Evolutionary conservation across 2,113 vertebrate genomes (phyloP).

Genomic region (Platysternon megacephalum): DNA sequence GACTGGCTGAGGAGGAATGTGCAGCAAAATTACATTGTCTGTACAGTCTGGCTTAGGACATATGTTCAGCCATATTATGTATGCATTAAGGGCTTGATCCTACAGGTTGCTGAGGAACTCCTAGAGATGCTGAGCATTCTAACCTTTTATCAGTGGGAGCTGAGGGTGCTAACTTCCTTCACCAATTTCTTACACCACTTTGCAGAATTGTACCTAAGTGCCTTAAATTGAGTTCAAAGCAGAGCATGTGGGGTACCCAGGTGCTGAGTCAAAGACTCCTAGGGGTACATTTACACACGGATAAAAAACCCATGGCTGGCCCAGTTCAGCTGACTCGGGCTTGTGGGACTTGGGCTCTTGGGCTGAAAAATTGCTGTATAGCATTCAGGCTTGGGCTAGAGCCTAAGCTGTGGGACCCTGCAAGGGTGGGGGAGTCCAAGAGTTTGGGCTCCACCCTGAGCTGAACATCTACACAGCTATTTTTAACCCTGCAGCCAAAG

Average conservation of each 20-base stretch:
- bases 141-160: rapidly evolving
- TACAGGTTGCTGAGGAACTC: neutral
- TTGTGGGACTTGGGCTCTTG: too few relatives aligned
- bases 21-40: neutral
- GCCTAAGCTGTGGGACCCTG: too few relatives aligned
- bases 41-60: too few relatives aligned
- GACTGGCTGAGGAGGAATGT: neutral
- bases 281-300: too few relatives aligned
- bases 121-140: neutral
- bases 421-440: neutral
- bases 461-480: neutral
- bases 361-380: too few relatives aligned
- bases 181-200: neutral
- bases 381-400: too few relatives aligned
- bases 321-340: too few relatives aligned
- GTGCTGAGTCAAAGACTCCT: neutral
- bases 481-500: neutral
- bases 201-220: neutral
- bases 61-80: neutral
- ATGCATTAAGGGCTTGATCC: neutral
- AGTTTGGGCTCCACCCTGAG: neutral
- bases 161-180: neutral
- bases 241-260: neutral
- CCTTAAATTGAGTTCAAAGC: neutral
- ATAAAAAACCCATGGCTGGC: too few relatives aligned